Evolutionary conservation across 37 sponge, comb jelly and placozoan species (phyloP), one percentile per base, ranked within the genome.

Genomic region (Petrosia ficiformis): DNA sequence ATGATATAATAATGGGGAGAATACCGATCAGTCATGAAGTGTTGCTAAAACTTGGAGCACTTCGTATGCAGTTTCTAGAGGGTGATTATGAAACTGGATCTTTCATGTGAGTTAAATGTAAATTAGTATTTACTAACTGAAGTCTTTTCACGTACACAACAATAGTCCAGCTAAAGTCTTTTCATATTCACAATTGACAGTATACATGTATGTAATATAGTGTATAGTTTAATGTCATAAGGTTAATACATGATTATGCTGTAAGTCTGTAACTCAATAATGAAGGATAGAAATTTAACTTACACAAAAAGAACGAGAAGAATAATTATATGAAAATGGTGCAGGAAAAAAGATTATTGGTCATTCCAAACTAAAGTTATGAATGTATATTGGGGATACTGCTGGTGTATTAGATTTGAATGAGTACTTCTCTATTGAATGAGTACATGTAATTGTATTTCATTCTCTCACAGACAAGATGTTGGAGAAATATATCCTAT

Each of bases 31-130:
- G 61, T 41, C 66, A 86, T 21, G 80, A 81, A 44, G 65, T 43
- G 11, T 76, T 95, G 24, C 71, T 95, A 25, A 83, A 87, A 59
- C 81, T 95, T 57, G 92, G 80, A 24, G 89, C 96, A 21, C 86
- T 95, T 39, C 71, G 89, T 25, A 78, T 88, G 68, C 96, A 95
- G 77, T 88, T 80, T 75, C 67, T 86, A 2, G 86, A 89, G 14
- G 89, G 89, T 56, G 93, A 95, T 81, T 85, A 85, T 63, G 44
- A 66, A 3, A 34, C 86, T 1, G 92, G 85, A 25, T 35, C 73
- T 36, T 48, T 70, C 52, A 85, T 89, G 94, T 93, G 65, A 65
- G 75, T 65, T 2, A 10, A 34, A 8, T 1, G 64, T 2, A 19
- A n/a, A 6, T 34, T 25, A 14, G 16, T 74, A 22, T 48, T 30